Percentiles rank a stretch among this genome's conserved stretches.
Evolutionary conservation across 2,113 vertebrate genomes (phyloP).

Genomic region (Lampris megalopsis): DNA sequence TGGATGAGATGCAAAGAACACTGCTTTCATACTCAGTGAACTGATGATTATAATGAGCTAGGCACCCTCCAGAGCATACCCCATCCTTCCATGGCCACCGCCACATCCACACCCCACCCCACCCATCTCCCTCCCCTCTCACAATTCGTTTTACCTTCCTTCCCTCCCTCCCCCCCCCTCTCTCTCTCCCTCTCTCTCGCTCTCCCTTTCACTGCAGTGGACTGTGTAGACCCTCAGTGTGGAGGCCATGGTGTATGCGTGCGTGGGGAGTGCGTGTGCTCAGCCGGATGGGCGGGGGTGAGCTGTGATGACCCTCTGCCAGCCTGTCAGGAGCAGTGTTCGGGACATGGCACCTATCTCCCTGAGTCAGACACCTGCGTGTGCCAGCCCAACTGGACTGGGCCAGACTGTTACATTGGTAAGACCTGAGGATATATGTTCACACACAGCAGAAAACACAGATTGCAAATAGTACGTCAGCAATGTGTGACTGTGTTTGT

Average conservation of each 20-base stretch:
- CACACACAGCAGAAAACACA: slow-evolving; percentile 11
- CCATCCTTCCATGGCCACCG: background rate
- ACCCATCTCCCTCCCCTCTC: slow-evolving; percentile 51
- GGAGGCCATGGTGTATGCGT: slow-evolving; percentile 92
- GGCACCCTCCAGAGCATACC: background rate
- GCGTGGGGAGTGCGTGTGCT: slow-evolving; percentile 93
- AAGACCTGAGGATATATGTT: slow-evolving; percentile 50
- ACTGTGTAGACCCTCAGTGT: slow-evolving; percentile 93
- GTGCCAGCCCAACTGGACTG: slow-evolving; percentile 95
- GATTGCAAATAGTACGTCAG: slow-evolving; percentile 33
- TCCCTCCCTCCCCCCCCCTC: slow-evolving; percentile 30
- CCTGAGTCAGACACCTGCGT: slow-evolving; percentile 88
- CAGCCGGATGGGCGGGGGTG: slow-evolving; percentile 91
- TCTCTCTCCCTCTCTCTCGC: slow-evolving; percentile 17
- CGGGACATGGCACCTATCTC: slow-evolving; percentile 91
- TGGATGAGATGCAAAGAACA: slow-evolving; percentile 82
- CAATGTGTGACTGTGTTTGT: slow-evolving; percentile 48
- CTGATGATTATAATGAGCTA: slow-evolving; percentile 80
- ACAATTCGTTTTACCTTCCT: background rate
- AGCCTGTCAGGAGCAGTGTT: slow-evolving; percentile 95
- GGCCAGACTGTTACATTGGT: slow-evolving; percentile 95
- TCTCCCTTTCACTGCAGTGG: slow-evolving; percentile 81
- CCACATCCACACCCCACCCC: slow-evolving; percentile 2
- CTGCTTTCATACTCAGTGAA: slow-evolving; percentile 80
- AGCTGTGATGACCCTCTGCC: slow-evolving; percentile 91